Evolutionary conservation across 2,113 vertebrate species (phyloP).

Genomic region (Cygnus buccinator): DNA sequence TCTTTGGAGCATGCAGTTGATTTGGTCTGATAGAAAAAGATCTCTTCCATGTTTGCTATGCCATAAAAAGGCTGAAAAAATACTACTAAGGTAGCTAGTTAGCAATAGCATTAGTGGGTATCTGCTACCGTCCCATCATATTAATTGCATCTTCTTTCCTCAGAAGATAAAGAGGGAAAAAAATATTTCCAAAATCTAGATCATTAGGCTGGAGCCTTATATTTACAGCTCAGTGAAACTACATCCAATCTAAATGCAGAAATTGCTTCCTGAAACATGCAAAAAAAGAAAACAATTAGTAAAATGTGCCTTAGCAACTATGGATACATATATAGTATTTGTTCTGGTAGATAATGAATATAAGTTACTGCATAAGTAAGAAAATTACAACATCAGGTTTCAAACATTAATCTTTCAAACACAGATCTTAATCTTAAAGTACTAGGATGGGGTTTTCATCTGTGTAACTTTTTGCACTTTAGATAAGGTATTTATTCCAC

Average conservation of each 20-base stretch:
- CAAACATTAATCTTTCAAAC: not conserved
- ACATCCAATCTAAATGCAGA: not conserved
- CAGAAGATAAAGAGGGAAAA: not conserved
- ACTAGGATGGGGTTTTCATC: not conserved
- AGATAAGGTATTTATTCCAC: not conserved
- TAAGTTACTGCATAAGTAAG: not conserved
- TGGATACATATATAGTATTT: not conserved
- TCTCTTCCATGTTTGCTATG: constrained; percentile 35
- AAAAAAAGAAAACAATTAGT: not conserved
- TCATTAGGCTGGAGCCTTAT: not conserved
- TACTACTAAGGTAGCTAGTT: constrained; percentile 60
- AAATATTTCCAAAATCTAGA: not conserved
- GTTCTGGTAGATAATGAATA: not conserved
- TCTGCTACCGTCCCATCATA: not conserved
- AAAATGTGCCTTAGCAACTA: not conserved
- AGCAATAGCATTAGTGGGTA: constrained; percentile 45
- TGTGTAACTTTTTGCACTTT: not conserved
- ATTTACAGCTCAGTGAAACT: not conserved
- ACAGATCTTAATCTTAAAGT: not conserved
- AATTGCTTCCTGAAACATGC: not conserved
- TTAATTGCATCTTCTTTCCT: constrained; percentile 29
- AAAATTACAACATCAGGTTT: not conserved
- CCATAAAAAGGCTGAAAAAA: constrained; percentile 70
- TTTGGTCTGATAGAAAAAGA: constrained; percentile 50
- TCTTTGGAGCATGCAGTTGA: constrained; percentile 41